Evolutionary conservation across 2,888 invertebrate genomes (phyloP).

Genomic region (Volucella zonaria): DNA sequence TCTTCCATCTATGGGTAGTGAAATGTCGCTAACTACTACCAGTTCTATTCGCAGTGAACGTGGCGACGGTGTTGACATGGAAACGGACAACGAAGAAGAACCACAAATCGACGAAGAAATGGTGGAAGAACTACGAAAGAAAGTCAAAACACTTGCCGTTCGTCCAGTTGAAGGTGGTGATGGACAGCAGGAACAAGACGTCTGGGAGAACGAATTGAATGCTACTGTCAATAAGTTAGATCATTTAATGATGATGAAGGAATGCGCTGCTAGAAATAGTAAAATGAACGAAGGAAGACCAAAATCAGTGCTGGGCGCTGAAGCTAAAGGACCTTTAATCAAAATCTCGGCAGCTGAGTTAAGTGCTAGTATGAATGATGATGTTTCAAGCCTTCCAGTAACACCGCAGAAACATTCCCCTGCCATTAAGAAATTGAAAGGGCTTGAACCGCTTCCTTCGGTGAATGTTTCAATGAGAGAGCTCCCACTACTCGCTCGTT

Average conservation of each 20-base stretch:
- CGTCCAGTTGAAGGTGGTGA: constrained; percentile 90
- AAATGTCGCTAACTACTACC: constrained; percentile 83
- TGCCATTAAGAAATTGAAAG: constrained; percentile 80
- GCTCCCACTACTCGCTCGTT: constrained; percentile 80
- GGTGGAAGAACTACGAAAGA: constrained; percentile 87
- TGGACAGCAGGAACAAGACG: constrained; percentile 85
- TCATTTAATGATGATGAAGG: constrained; percentile 87
- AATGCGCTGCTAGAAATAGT: constrained; percentile 78
- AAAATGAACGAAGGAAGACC: constrained; percentile 44
- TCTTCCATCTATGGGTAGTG: constrained; percentile 83
- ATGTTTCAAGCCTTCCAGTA: constrained; percentile 79
- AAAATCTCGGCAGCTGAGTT: constrained; percentile 68
- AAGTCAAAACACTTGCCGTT: constrained; percentile 88
- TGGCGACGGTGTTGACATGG: constrained; percentile 60
- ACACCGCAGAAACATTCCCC: constrained; percentile 79
- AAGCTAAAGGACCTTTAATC: constrained; percentile 74
- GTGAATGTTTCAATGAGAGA: constrained; percentile 82
- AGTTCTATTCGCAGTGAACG: constrained; percentile 64
- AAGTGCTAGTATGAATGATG: constrained; percentile 29
- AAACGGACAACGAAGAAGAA: constrained; percentile 75
- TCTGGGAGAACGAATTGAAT: constrained; percentile 90
- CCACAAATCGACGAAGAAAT: constrained; percentile 82
- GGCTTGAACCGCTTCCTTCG: constrained; percentile 81
- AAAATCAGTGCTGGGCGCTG: constrained; percentile 68
- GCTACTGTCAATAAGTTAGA: constrained; percentile 91